Evolutionary conservation across 1,140 invertebrate species (phyloP).

Genomic region (Dysdera silvatica): DNA sequence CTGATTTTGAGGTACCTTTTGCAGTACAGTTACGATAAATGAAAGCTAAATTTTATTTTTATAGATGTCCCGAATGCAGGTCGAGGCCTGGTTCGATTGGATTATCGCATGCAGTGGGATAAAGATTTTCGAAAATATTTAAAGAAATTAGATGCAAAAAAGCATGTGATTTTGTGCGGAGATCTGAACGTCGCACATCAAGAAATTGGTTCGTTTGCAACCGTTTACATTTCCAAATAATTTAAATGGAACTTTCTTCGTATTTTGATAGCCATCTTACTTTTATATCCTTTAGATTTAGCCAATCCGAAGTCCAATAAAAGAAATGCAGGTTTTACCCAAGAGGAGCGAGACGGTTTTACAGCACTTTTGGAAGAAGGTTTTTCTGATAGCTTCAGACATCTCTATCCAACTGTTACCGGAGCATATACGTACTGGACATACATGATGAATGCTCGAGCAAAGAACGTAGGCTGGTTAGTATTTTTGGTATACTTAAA

Average conservation of each 20-base stretch:
- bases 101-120: constrained; percentile 87
- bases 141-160: constrained; percentile 71
- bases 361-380: constrained; percentile 64
- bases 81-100: constrained; percentile 70
- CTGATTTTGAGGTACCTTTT: no score
- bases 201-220: constrained; percentile 65
- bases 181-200: constrained; percentile 96
- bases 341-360: constrained; percentile 85
- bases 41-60: constrained; percentile 30
- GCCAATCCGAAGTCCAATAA: constrained; percentile 89
- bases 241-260: background rate
- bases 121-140: constrained; percentile 55
- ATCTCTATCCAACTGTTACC: constrained; percentile 74
- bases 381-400: constrained; percentile 81
- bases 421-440: constrained; percentile 92
- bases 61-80: constrained; percentile 69
- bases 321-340: constrained; percentile 89
- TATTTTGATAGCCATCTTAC: background rate
- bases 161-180: constrained; percentile 89
- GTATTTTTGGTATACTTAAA: constrained; percentile 30
- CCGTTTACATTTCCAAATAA: no score
- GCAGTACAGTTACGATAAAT: background rate
- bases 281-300: constrained; percentile 58
- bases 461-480: constrained; percentile 91
- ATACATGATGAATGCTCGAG: constrained; percentile 72